Evolutionary conservation across 1,140 invertebrate species (phyloP), one percentile per base, ranked within the genome.

Genomic region (Laodelphax striatellus): DNA sequence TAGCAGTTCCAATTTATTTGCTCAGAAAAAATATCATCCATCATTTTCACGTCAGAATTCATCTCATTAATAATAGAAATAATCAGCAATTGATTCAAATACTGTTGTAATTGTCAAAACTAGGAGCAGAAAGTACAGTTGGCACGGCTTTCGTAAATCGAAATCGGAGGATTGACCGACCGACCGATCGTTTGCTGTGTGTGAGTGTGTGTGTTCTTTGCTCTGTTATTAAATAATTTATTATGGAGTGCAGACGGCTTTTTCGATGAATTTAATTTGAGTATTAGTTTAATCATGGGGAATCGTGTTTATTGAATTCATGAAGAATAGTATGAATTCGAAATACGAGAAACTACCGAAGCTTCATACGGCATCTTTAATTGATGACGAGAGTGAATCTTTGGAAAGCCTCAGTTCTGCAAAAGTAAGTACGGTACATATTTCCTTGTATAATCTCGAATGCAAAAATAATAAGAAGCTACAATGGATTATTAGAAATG

Each of bases 341-440:
- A 50, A 50, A 22, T 50, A 50, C 46, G 46, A 50, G 21, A 50
- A 50, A 50, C 46, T 50, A 50, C 46, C 46, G 16, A 50, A 50
- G 21, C 46, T 50, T 50, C 46, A 50, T 50, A 22, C 46, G 16
- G 46, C 16, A 50, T 19, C 16, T 50, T 50, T 50, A 50, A 19
- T 50, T 17, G 46, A 50, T 50, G 46, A 50, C 16, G 46, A 50
- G 16, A 50, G 46, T 50, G 46, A 50, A 50, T 50, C 46, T 17
- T 22, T 50, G 16, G 46, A 50, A 19, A 50, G 46, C 21, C 46
- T 22, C 46, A 50, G 16, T 50, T 50, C 46, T 50, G n/a, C 46
- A 19, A 50, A 50, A 22, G 46, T 50, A 50, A 17, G 46, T 50
- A 19, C 21, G 6, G 46, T 50, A 19, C 21, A 50, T 17, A 50